Evolutionary conservation across 1,140 invertebrate genomes (phyloP), one percentile per base, ranked within the genome.

Genomic region (Gonatopus flavifemur): DNA sequence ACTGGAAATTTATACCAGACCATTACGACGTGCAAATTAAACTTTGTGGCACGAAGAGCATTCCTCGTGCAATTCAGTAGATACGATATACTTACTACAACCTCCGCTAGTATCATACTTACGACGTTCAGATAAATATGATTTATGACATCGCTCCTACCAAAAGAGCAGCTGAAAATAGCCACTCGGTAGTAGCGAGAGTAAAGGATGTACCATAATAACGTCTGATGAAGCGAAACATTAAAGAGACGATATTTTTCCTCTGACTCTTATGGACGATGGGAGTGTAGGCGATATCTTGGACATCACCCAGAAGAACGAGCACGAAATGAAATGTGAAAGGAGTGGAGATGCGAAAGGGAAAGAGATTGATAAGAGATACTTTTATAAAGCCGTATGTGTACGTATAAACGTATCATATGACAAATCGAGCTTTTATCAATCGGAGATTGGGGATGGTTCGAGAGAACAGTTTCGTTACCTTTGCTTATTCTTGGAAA

Each of bases 211-310:
- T 68, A 64, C 70, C 59, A 66, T 75, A 68, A 73, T 72, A 73
- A 72, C 69, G 67, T 71, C 71, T 72, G 70, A 72, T 72, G 69
- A 72, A 73, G 72, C 72, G 70, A 69, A 72, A 70, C 72, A 73
- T 76, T 74, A 76, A 74, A 70, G 70, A 71, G 68, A 61, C 68
- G 65, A 76, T 76, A 73, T 66, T 72, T n/a, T n/a, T 76, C 72
- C 71, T 59, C 66, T 52, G 66, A 54, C 45, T 61, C 55, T 57
- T 62, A 56, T 59, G 55, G 58, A 57, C 32, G 51, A 36, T n/a
- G n/a, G n/a, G n/a, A 15, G 64, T 52, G 66, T 61, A 58, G 63
- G 62, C 54, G 64, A 44, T 59, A 62, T 62, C 59, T 67, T 69
- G 70, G 62, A 70, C 65, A 72, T 70, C 68, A 60, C 62, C 67